Evolutionary conservation across 2,888 invertebrate species (phyloP), one percentile per base, ranked within the genome.

Genomic region (Meliscaeva auricollis): DNA sequence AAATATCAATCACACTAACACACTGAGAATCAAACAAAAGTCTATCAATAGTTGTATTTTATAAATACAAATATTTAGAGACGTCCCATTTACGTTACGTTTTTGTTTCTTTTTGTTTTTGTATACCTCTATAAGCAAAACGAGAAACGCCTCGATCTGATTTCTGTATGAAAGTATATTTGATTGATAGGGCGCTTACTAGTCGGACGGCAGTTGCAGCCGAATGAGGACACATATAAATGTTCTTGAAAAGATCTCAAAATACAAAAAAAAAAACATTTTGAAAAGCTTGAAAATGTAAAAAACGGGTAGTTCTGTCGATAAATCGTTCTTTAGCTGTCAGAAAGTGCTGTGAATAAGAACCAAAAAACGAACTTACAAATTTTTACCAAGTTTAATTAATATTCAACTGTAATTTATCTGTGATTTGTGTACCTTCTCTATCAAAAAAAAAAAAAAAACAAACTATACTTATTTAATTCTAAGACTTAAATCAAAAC

Each of bases 371-470:
- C 13, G 32, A 32, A 69, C 69, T 38, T 7, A 9, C 7, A 13
- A 8, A 6, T 38, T 3, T 38, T 38, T 38, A n/a, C 9, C 9
- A 0, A 38, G 38, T 38, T 38, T 9, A 38, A 13, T 9, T 9
- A 38, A 38, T 11, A 38, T 38, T 54, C 20, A 26, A 62, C 22
- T 64, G 76, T 26, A 85, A 81, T 68, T 64, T 8, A 17, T 81
- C 85, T 85, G 85, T 85, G 85, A 85, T 85, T 85, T 69, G 26
- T 69, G 81, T 85, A 85, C 85, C 85, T 85, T 9, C 35, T 3
- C 9, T 8, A 35, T 8, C 5, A 13, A 35, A 73, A 17, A n/a
- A 44, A 56, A 48, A n/a, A 41, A 26, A 38, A 48, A 17, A 44
- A 69, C 58, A 41, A 54, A 30, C 9, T 9, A 9, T 48, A 48